Base-by-base conservation (phyloP, 1,140 invertebrate genomes). In the Psilanteris sp. region DNA sequence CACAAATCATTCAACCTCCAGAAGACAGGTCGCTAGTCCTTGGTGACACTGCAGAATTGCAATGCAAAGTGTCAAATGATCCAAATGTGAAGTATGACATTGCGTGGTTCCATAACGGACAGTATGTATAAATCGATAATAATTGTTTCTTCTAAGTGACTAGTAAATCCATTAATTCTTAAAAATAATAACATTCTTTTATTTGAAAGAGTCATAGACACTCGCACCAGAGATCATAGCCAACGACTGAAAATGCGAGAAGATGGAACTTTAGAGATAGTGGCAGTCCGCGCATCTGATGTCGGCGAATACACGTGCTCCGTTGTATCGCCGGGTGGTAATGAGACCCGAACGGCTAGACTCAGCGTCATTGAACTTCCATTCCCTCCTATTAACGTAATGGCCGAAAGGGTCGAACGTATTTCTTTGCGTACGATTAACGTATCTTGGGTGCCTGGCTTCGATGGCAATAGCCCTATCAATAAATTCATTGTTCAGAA, bases 401-500 rank as follows among this genome's bases (percentile, higher is more conserved):
- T 91, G 74, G 97, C 96, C 0, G 84, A 89, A 34, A 90, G 96
- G 8, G 76, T 94, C 3, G 88, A 90, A 16, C 57, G 22, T 82
- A 92, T 82, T 83, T 91, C 67, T 76, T 90, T 14, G 78, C 90
- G 34, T 10, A 84, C 92, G 7, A 96, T 99, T 22, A 97, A 98
- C 84, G 92, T 99, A 0, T 93, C 93, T 7, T 99, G 98, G 98
- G 94, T 94, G 4, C 94, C 96, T 0, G 95, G 95, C 6, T 99
- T 98, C 87, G 96, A 99, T 89, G 98, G 98, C 27, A 98, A 99
- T 83, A 97, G 96, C 83, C 95, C 96, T 1, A 95, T 98, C 36
- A 91, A 94, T 54, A 96, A 97, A 82, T 99, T 94, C 85, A 96
- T 98, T 66, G 91, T 99, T 14, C 96, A 99, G 85, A 95, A 94